A percentile compares a stretch with the other conserved stretches of the same genome.
phyloP scores from a whole-genome alignment of 2,888 invertebrate genomes.

The Leucophora obtusa region DNA sequence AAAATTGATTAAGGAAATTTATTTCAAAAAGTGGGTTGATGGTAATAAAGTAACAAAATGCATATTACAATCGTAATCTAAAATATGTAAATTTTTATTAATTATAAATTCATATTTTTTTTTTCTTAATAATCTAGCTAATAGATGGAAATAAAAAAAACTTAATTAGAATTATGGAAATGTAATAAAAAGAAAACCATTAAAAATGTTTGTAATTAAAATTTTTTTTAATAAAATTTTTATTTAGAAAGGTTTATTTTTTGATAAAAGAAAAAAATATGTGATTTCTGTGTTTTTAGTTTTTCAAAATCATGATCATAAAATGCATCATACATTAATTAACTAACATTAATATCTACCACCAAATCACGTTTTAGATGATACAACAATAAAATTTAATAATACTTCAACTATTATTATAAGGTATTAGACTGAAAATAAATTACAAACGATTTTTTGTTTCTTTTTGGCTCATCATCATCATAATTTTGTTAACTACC shows the following conservation, averaged over 20 bases:
- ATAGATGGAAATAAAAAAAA: conserved; percentile 34
- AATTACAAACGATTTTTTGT: conserved; percentile 13
- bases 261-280: no score
- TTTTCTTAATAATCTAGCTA: conserved; percentile 8
- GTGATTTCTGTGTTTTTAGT: no score
- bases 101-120: conserved; percentile 28
- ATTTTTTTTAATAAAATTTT: no score
- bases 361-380: conserved; percentile 47
- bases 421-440: conserved; percentile 6
- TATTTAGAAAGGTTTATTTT: no score
- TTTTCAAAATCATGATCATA: conserved; percentile 35
- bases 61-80: background rate
- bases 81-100: conserved; percentile 25
- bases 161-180: conserved; percentile 24
- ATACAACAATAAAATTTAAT: conserved; percentile 31
- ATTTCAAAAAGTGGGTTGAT: conserved; percentile 33
- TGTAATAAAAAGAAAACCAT: background rate
- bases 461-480: conserved; percentile 6
- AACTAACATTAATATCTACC: conserved; percentile 35
- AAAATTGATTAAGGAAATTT: conserved; percentile 43
- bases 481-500: conserved; percentile 2
- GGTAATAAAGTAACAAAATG: background rate
- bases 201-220: background rate
- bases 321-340: conserved; percentile 41
- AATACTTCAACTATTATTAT: conserved; percentile 25